Percentiles rank a stretch among this genome's conserved stretches.
Conservation (phyloP, 2,113 vertebrate genomes). For the Turdus rufiventris region DNA sequence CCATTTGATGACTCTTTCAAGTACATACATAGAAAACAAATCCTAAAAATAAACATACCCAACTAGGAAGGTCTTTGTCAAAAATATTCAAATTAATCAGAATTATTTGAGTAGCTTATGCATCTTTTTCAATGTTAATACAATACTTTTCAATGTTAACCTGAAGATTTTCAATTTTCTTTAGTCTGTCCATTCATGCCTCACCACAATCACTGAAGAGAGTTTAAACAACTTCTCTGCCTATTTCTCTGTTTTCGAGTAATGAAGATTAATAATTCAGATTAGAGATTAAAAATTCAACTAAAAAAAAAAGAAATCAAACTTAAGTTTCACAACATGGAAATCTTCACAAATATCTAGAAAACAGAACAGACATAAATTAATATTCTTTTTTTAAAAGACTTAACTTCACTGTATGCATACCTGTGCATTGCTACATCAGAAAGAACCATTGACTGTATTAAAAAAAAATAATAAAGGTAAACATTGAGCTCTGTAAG, state of each 20-base stretch:
- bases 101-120: neutral
- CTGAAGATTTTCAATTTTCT: neutral
- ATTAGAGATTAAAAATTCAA: neutral
- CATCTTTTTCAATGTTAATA: neutral
- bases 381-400: neutral
- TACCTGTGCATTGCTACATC: neutral
- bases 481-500: neutral
- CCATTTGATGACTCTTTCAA: neutral
- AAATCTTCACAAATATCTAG: neutral
- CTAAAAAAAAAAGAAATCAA: neutral
- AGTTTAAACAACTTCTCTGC: neutral
- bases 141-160: neutral
- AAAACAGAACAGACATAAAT: neutral
- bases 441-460: neutral
- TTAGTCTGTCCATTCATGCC: neutral
- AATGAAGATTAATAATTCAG: neutral
- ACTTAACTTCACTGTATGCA: neutral
- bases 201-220: neutral
- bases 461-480: neutral
- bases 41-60: neutral
- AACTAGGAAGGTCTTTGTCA: neutral
- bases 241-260: neutral
- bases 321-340: neutral
- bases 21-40: neutral
- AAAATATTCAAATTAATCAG: neutral